Conservation (phyloP, 2,888 invertebrate genomes). For the Xylota sylvarum region DNA sequence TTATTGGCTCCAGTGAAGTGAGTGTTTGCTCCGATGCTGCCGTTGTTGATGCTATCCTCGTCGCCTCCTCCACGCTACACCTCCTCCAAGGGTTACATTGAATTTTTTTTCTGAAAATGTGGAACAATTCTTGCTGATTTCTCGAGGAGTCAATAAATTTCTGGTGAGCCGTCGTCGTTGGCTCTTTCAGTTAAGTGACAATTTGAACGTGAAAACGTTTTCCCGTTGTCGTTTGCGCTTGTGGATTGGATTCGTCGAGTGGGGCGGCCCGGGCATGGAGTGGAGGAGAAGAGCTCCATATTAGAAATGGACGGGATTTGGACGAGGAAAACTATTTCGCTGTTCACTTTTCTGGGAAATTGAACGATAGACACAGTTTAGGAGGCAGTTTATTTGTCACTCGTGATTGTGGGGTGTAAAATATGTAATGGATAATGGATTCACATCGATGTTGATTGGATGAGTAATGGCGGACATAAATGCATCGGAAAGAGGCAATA, state of each 20-base stretch:
- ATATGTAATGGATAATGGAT: constrained; percentile 74
- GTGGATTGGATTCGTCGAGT: constrained; percentile 11
- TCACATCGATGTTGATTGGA: constrained; percentile 74
- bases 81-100: constrained; percentile 43
- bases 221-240: constrained; percentile 34
- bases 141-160: constrained; percentile 76
- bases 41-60: constrained; percentile 40
- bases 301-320: constrained; percentile 58
- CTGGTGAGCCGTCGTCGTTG: constrained; percentile 43
- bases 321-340: constrained; percentile 37
- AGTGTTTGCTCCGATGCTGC: constrained; percentile 39
- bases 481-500: constrained; percentile 69
- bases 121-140: constrained; percentile 73
- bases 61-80: background rate
- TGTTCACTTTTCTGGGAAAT: constrained; percentile 16
- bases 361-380: constrained; percentile 52
- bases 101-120: constrained; percentile 60
- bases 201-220: constrained; percentile 60
- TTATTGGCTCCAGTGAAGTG: constrained; percentile 63
- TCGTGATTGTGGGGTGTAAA: constrained; percentile 67
- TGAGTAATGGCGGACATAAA: constrained; percentile 74
- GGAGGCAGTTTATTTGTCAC: constrained; percentile 74
- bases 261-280: background rate
- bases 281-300: constrained; percentile 9
- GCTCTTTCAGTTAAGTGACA: constrained; percentile 63